Conservation (phyloP, 2,888 invertebrate genomes). For the Helicoverpa assulta region DNA sequence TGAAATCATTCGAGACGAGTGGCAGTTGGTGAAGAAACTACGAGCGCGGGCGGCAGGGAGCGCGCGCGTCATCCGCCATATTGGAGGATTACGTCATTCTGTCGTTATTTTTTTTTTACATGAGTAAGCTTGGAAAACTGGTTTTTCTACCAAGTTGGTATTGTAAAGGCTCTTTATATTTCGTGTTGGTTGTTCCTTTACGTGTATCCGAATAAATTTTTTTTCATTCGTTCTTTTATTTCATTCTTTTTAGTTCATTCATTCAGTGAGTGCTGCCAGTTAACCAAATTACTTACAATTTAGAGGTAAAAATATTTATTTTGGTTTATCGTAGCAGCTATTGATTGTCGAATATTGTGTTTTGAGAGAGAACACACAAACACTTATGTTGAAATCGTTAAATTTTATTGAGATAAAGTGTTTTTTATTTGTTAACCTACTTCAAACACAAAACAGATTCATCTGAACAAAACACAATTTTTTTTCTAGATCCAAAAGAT, state of each 20-base stretch:
- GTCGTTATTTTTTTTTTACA: constrained; percentile 57
- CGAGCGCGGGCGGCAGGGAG: constrained; percentile 77
- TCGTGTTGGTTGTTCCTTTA: constrained; percentile 16
- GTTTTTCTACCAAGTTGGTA: constrained; percentile 45
- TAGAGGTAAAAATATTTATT: no score
- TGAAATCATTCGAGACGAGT: constrained; percentile 85
- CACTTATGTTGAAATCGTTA: no score
- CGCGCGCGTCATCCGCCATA: constrained; percentile 89
- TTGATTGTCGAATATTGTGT: no score
- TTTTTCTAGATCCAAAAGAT: no score
- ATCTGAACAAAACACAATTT: no score
- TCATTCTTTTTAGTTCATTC: constrained; percentile 15
- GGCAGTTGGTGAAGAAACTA: constrained; percentile 81
- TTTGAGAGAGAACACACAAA: no score
- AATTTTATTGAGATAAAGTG: not conserved
- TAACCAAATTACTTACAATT: not conserved
- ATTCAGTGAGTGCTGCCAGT: constrained; percentile 3
- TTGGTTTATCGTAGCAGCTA: no score
- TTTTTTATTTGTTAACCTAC: not conserved
- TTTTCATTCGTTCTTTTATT: constrained; percentile 28
- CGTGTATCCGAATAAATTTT: constrained; percentile 57
- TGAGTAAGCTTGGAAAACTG: constrained; percentile 56
- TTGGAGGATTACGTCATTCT: constrained; percentile 87
- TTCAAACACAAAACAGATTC: no score
- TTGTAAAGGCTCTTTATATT: constrained; percentile 31